Conservation (phyloP, 1,140 invertebrate species). For the Halotydeus destructor region DNA sequence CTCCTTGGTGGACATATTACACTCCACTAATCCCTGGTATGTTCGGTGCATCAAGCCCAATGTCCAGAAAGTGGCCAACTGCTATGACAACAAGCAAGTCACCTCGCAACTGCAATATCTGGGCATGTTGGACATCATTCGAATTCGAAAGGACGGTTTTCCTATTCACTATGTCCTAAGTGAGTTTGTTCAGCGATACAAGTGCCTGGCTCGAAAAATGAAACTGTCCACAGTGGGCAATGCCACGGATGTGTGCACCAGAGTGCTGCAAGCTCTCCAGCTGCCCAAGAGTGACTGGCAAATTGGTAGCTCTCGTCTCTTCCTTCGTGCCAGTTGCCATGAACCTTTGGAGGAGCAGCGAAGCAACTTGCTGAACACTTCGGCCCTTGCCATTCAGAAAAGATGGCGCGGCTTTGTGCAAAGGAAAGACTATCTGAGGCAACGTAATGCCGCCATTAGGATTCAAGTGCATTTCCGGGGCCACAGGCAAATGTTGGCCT, state of each 20-base stretch:
- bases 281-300: constrained; percentile 62
- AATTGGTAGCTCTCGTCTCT: constrained; percentile 71
- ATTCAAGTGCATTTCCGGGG: constrained; percentile 70
- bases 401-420: constrained; percentile 39
- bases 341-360: constrained; percentile 63
- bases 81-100: constrained; percentile 60
- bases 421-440: constrained; percentile 43
- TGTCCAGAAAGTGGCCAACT: constrained; percentile 55
- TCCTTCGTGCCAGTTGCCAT: constrained; percentile 59
- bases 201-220: constrained; percentile 29
- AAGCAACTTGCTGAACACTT: constrained; percentile 40
- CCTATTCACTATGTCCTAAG: constrained; percentile 61
- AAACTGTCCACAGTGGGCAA: not conserved
- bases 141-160: constrained; percentile 60
- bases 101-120: constrained; percentile 75
- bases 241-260: constrained; percentile 13
- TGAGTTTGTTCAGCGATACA: constrained; percentile 55
- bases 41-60: constrained; percentile 90
- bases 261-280: constrained; percentile 32
- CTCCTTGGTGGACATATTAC: constrained; percentile 69
- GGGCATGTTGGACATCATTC: constrained; percentile 86
- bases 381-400: constrained; percentile 58
- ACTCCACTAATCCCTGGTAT: constrained; percentile 82
- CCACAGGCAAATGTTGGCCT: constrained; percentile 59
- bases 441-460: constrained; percentile 44